A percentile compares a stretch with the other conserved stretches of the same genome.
phyloP scores from a whole-genome alignment of 2,113 vertebrate genomes.

The Aspidoscelis tigris region DNA sequence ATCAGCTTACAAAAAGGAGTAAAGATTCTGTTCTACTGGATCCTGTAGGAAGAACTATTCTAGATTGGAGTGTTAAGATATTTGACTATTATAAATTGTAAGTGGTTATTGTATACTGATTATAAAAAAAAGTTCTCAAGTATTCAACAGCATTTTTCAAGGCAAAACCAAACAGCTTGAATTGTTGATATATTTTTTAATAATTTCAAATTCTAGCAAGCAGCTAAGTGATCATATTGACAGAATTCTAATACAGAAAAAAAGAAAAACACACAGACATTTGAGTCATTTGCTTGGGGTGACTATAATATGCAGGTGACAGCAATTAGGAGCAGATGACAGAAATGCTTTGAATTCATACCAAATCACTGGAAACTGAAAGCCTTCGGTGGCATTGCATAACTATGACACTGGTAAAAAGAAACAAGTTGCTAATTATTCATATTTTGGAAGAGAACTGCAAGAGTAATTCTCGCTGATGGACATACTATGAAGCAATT shows the following conservation, averaged over 20 bases:
- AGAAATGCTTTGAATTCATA: conserved; percentile 81
- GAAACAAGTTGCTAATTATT: conserved; percentile 68
- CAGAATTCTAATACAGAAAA: conserved; percentile 41
- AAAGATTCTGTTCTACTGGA: conserved; percentile 59
- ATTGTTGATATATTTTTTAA: background rate
- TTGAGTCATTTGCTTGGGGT: conserved; percentile 75
- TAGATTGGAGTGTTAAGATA: conserved; percentile 57
- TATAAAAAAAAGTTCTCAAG: conserved; percentile 26
- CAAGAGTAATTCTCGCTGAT: conserved; percentile 46
- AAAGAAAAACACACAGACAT: background rate
- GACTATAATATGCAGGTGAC: conserved; percentile 85
- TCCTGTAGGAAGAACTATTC: conserved; percentile 49
- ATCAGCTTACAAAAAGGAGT: conserved; percentile 73
- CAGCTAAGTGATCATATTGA: conserved; percentile 32
- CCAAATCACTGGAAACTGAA: conserved; percentile 84
- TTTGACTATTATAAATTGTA: conserved; percentile 59
- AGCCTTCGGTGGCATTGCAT: conserved; percentile 64
- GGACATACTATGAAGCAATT: conserved; percentile 52
- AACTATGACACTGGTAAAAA: conserved; percentile 62
- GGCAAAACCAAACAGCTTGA: conserved; percentile 13
- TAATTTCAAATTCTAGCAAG: conserved; percentile 54
- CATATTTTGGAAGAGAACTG: conserved; percentile 61
- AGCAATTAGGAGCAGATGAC: conserved; percentile 92
- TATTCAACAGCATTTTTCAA: conserved; percentile 1
- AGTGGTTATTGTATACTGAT: too few species aligned